Conservation (phyloP, 1,140 invertebrate genomes). For the Andricus grossulariae region DNA sequence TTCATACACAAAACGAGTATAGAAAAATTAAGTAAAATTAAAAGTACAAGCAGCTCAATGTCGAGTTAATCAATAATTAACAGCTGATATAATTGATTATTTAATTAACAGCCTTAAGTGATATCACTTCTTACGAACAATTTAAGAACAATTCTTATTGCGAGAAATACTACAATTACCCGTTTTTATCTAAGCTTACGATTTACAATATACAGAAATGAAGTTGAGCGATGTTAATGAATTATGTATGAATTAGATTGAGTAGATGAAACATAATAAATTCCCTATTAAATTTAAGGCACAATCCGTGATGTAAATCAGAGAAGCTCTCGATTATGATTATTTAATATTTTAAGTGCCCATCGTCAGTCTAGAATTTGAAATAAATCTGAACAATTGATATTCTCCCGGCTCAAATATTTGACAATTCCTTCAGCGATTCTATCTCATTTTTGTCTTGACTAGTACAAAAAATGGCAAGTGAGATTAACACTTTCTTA, state of each 20-base stretch:
- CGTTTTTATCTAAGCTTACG: too few relatives aligned
- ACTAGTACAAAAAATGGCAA: background rate
- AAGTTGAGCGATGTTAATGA: too few relatives aligned
- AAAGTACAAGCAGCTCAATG: background rate
- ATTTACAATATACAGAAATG: too few relatives aligned
- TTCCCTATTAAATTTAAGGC: constrained; percentile 14
- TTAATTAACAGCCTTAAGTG: constrained; percentile 21
- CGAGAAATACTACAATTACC: too few relatives aligned
- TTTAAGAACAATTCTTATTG: too few relatives aligned
- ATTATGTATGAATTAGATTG: too few relatives aligned
- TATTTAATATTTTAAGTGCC: background rate
- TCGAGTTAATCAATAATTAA: constrained; percentile 12
- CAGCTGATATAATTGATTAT: constrained; percentile 7
- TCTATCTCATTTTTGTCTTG: background rate
- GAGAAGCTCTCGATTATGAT: constrained; percentile 6
- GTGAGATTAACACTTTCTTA: background rate
- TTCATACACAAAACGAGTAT: background rate
- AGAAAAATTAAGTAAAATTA: constrained; percentile 1
- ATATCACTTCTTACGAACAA: constrained; percentile 3
- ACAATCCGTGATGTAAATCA: background rate
- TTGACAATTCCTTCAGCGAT: background rate
- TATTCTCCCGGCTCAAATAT: too few relatives aligned
- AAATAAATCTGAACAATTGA: too few relatives aligned
- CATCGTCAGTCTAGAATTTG: background rate
- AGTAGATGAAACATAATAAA: constrained; percentile 27